Evolutionary conservation across 2,113 vertebrate genomes (phyloP).

Genomic region (Tachycineta bicolor): DNA sequence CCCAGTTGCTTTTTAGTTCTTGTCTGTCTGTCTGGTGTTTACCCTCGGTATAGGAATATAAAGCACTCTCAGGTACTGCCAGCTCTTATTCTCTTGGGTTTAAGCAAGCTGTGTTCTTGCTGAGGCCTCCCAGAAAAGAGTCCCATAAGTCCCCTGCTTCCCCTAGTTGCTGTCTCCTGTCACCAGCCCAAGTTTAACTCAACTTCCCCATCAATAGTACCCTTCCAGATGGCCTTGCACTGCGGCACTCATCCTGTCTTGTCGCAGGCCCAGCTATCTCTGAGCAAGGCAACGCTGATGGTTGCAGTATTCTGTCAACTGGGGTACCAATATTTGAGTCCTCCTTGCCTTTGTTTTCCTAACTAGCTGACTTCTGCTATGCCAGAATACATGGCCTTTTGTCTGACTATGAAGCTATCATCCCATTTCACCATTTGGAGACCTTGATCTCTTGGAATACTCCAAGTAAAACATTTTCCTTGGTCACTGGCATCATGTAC

Average conservation of each 20-base stretch:
- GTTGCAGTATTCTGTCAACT: not conserved
- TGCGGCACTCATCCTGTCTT: not conserved
- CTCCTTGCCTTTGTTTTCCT: not conserved
- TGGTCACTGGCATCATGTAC: not conserved
- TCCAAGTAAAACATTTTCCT: not conserved
- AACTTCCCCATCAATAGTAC: not conserved
- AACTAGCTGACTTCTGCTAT: not conserved
- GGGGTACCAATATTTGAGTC: accelerated
- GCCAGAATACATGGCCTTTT: not conserved
- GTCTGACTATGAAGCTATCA: not conserved
- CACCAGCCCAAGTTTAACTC: not conserved
- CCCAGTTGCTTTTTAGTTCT: not conserved
- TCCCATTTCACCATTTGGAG: not conserved
- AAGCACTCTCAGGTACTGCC: accelerated
- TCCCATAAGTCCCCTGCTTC: not conserved
- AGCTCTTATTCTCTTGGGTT: not conserved
- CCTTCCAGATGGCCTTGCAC: not conserved
- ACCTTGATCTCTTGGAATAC: not conserved
- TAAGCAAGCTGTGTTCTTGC: not conserved
- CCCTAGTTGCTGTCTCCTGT: not conserved
- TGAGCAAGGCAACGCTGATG: not conserved
- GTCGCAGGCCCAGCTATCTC: not conserved
- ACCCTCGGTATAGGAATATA: not conserved
- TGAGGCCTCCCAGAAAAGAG: not conserved
- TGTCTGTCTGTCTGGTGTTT: not conserved